Evolutionary conservation across 1,140 invertebrate species (phyloP).

Genomic region (Parapsyche elsis): DNA sequence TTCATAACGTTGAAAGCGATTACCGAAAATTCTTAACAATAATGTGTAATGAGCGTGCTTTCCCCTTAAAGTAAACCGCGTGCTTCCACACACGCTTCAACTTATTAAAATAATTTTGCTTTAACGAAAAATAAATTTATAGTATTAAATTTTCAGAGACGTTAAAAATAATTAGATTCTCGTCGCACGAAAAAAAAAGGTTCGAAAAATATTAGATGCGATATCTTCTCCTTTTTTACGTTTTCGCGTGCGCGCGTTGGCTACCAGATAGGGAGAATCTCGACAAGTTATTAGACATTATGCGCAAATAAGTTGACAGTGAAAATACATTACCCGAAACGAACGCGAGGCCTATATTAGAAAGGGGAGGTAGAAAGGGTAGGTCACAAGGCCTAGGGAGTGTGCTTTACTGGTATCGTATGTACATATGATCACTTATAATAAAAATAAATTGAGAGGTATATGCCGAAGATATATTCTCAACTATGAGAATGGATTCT

Average conservation of each 20-base stretch:
- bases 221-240: not conserved
- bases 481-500: not conserved
- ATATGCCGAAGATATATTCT: not conserved
- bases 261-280: constrained; percentile 18
- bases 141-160: constrained; percentile 17
- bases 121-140: not conserved
- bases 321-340: constrained; percentile 36
- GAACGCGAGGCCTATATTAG: constrained; percentile 19
- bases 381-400: not conserved
- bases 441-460: constrained; percentile 20
- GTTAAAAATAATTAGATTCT: constrained; percentile 31
- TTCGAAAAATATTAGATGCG: constrained; percentile 19
- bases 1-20: no score
- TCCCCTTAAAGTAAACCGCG: not conserved
- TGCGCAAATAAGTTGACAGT: constrained; percentile 35
- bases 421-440: constrained; percentile 23
- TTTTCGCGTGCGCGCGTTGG: not conserved
- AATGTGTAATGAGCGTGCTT: no score
- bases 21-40: no score
- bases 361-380: not conserved
- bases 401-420: not conserved
- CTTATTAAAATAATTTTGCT: constrained; percentile 25
- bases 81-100: not conserved
- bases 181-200: not conserved
- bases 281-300: constrained; percentile 1